phyloP scores from a whole-genome alignment of 2,113 vertebrate genomes.

The Hippocampus mohnikei region DNA sequence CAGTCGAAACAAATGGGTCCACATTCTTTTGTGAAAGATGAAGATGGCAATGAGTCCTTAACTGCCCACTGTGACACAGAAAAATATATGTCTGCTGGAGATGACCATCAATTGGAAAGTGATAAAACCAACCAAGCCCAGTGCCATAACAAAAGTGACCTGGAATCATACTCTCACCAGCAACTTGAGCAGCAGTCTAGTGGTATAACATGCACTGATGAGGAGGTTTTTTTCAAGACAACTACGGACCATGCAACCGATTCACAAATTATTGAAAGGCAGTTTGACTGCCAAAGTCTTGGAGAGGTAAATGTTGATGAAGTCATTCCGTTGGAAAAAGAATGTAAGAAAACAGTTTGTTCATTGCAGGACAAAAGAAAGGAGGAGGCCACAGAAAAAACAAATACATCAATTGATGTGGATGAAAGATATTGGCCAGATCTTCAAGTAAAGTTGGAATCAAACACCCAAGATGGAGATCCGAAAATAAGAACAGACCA shows the following conservation, averaged over 20 bases:
- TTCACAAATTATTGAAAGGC: not conserved
- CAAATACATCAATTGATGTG: constrained; percentile 14
- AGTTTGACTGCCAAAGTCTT: not conserved
- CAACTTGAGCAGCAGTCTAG: not conserved
- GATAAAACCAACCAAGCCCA: not conserved
- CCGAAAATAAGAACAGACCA: constrained; percentile 10
- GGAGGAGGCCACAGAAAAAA: not conserved
- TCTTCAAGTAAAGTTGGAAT: constrained; percentile 15
- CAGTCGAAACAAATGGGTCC: not conserved
- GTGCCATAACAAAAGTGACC: not conserved
- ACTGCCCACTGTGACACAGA: not conserved
- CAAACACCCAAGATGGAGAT: not conserved
- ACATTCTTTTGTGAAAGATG: not conserved
- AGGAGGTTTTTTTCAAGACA: not conserved
- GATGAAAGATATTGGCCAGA: constrained; percentile 7
- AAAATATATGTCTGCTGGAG: too few species aligned
- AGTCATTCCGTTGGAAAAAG: not conserved
- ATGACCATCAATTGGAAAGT: not conserved
- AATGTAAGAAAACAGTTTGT: constrained; percentile 15
- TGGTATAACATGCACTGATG: not conserved
- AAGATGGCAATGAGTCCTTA: not conserved
- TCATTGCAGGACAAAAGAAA: constrained; percentile 4
- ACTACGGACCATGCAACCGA: not conserved
- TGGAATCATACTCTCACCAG: not conserved
- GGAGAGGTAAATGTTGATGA: not conserved